phyloP scores from a whole-genome alignment of 2,797 vertebrate species.

The Gobionotothen gibberifrons region DNA sequence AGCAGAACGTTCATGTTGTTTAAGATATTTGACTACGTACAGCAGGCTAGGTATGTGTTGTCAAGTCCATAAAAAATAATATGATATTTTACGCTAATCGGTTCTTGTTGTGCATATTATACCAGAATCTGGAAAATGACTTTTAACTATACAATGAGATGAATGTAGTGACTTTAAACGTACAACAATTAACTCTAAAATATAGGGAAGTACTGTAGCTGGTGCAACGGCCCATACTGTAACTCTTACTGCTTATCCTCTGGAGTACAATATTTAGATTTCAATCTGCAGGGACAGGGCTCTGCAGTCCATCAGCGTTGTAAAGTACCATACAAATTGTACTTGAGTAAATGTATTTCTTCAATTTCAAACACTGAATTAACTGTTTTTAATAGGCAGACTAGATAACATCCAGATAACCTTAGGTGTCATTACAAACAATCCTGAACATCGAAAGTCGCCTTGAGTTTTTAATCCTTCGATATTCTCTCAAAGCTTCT shows the following conservation, averaged over 20 bases:
- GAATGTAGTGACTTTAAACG: background rate
- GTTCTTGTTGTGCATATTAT: background rate
- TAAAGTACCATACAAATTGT: conserved; percentile 63
- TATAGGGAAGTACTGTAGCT: background rate
- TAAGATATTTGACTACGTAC: background rate
- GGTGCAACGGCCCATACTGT: conserved; percentile 42
- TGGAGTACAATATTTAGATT: conserved; percentile 83
- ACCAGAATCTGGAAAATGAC: background rate
- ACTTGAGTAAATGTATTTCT: background rate
- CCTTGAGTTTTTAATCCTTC: background rate
- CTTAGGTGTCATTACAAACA: background rate
- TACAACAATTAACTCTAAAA: background rate
- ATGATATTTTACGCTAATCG: background rate
- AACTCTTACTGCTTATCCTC: conserved; percentile 69
- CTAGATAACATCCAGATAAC: background rate
- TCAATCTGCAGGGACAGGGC: conserved; percentile 65
- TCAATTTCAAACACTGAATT: background rate
- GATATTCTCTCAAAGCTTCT: background rate
- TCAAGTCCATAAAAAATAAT: background rate
- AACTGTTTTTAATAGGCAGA: background rate
- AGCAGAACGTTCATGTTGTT: background rate
- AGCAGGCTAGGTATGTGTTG: background rate
- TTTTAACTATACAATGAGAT: background rate
- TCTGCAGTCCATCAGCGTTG: conserved; percentile 80
- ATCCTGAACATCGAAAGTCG: background rate